A percentile compares a stretch with the other conserved stretches of the same genome.
Conservation (phyloP, 1,140 invertebrate genomes). For the Dysdera silvatica region DNA sequence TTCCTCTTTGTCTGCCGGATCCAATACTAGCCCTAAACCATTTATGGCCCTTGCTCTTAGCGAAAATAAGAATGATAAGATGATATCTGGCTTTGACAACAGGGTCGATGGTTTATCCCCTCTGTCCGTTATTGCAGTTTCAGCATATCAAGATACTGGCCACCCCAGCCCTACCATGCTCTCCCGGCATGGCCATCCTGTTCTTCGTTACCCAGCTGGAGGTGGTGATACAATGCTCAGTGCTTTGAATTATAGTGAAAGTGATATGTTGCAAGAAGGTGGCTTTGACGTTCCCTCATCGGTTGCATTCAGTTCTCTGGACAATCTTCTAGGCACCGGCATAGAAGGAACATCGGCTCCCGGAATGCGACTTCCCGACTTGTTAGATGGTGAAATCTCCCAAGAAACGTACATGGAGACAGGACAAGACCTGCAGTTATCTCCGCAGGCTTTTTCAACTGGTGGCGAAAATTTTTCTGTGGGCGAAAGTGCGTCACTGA, state of each 20-base stretch:
- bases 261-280: slow-evolving; percentile 42
- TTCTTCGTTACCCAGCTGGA: slow-evolving; percentile 10
- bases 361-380: slow-evolving; percentile 49
- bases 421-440: slow-evolving; percentile 52
- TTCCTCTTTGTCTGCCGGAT: slow-evolving; percentile 17
- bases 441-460: slow-evolving; percentile 59
- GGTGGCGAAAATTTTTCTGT: slow-evolving; percentile 56
- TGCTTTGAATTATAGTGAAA: slow-evolving; percentile 44
- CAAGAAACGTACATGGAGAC: slow-evolving; percentile 46
- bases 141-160: slow-evolving; percentile 36
- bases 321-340: slow-evolving; percentile 40
- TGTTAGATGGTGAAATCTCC: slow-evolving; percentile 62
- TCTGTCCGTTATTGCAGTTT: slow-evolving; percentile 37
- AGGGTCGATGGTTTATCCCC: slow-evolving; percentile 34
- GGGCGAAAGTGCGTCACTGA: slow-evolving; percentile 18
- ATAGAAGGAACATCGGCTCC: slow-evolving; percentile 32
- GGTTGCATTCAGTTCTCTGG: slow-evolving; percentile 38
- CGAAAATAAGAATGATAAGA: slow-evolving; percentile 26
- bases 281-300: slow-evolving; percentile 41
- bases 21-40: slow-evolving; percentile 25
- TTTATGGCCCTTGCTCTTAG: slow-evolving; percentile 15
- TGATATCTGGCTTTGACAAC: slow-evolving; percentile 29
- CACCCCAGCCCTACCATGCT: slow-evolving; percentile 38
- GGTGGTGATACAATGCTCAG: slow-evolving; percentile 45
- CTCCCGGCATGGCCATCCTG: slow-evolving; percentile 30